Evolutionary conservation across 2,797 vertebrate species (phyloP), one percentile per base, ranked within the genome.

Genomic region (Natrix natrix): DNA sequence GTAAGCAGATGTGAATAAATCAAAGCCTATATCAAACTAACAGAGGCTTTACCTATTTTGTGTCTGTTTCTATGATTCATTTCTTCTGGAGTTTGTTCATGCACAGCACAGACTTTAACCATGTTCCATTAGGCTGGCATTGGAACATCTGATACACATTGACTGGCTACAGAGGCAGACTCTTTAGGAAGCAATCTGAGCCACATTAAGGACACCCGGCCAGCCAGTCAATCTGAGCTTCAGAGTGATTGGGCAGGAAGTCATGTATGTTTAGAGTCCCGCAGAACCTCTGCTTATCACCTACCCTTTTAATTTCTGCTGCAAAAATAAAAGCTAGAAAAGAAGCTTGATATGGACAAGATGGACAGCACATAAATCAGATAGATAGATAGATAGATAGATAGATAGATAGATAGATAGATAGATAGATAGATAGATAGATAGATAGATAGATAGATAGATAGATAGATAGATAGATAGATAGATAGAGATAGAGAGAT

Each of bases 301-400:
- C 13, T 48, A 28, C 11, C 74, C 93, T 37, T 90, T 88, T 48
- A 92, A 52, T 91, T 94, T 92, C 94, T 88, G 78, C 74, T 89
- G 91, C 93, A 93, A 92, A 91, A 63, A 43, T 61, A 78, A 69
- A 83, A 55, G 86, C 69, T 52, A 87, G 92, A 87, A 54, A 92
- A 91, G 91, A 95, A 96, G 91, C 54, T 92, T 0, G 43, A 92
- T 59, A 74, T 8, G 12, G 12, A 66, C 61, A 13, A 66, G 28
- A 66, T 66, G 12, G 61, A n/a, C 28, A 66, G 28, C 12, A 11
- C 60, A n/a, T 5, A n/a, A 5, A 66, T 66, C 61, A 7, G 59
- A 59, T 59, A 6, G 17, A 59, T 60, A 17, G 56, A 57, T 57
- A 17, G 56, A 57, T 57, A 1, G 57, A 59, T 59, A 2, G 57